These are phyloP conservation scores for Orthonevra nobilis DNA, from an alignment of 2,888 invertebrate genomes.

Conservation along the genomic window DNA sequence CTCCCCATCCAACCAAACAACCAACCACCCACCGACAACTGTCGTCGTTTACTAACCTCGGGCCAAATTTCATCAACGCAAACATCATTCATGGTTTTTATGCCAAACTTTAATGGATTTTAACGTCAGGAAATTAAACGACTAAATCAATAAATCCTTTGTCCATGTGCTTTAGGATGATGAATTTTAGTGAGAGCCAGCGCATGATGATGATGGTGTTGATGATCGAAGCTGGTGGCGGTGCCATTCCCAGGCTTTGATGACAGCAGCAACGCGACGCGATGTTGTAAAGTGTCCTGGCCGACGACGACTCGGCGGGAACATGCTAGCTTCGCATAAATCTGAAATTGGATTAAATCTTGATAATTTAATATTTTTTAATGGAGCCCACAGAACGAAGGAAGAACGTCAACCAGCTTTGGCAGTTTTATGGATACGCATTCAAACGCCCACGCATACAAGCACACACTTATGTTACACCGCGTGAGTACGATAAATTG, in stretches of 20 bases:
- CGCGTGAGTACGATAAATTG: slow-evolving; percentile 32
- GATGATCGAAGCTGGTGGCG: too few species aligned
- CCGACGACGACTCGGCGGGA: slow-evolving; percentile 37
- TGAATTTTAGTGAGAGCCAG: slow-evolving; percentile 41
- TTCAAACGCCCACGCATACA: not conserved
- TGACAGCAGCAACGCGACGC: slow-evolving; percentile 12
- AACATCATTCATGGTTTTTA: slow-evolving; percentile 67
- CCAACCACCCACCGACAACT: slow-evolving; percentile 18
- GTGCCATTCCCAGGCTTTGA: slow-evolving; percentile 25
- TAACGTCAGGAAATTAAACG: slow-evolving; percentile 74
- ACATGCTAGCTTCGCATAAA: slow-evolving; percentile 70
- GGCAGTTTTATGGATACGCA: slow-evolving; percentile 54
- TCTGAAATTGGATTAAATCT: slow-evolving; percentile 73
- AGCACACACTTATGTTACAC: not conserved
- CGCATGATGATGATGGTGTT: too few species aligned
- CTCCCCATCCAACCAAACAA: not conserved
- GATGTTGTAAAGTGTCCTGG: slow-evolving; percentile 64
- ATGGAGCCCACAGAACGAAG: slow-evolving; percentile 69
- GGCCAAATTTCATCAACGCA: slow-evolving; percentile 69
- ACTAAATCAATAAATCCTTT: slow-evolving; percentile 73
- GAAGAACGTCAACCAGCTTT: slow-evolving; percentile 50
- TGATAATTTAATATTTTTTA: slow-evolving; percentile 73
- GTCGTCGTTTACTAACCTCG: slow-evolving; percentile 67
- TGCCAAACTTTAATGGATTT: slow-evolving; percentile 73
- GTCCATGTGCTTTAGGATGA: slow-evolving; percentile 67